Evolutionary conservation across 2,888 invertebrate genomes (phyloP).

Genomic region (Plusia festucae): DNA sequence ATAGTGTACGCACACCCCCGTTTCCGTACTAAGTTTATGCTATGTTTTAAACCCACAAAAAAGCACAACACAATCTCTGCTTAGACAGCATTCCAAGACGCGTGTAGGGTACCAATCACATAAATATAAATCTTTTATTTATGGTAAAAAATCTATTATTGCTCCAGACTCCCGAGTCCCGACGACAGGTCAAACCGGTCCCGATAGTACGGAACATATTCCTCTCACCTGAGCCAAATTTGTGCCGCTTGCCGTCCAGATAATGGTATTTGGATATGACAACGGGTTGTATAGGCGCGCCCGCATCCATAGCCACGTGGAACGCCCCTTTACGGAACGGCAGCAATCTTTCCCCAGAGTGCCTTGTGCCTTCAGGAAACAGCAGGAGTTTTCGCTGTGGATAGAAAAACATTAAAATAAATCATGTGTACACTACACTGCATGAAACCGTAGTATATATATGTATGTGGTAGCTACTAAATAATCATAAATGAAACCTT

Average conservation of each 20-base stretch:
- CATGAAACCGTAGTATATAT: too few relatives aligned
- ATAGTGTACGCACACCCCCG: neutral
- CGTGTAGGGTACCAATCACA: neutral
- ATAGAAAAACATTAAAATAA: constrained; percentile 40
- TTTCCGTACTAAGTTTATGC: neutral
- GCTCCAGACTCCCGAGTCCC: too few relatives aligned
- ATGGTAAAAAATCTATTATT: too few relatives aligned
- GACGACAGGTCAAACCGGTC: constrained; percentile 25
- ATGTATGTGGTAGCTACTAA: too few relatives aligned
- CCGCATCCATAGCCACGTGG: constrained; percentile 95
- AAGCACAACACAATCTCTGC: neutral
- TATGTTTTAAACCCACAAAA: neutral
- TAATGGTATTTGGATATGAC: constrained; percentile 95
- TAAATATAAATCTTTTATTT: too few relatives aligned
- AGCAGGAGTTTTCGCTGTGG: constrained; percentile 93
- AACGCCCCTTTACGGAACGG: constrained; percentile 99
- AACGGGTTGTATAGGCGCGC: constrained; percentile 96
- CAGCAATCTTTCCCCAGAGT: constrained; percentile 92
- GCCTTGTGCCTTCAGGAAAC: constrained; percentile 98
- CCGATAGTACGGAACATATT: constrained; percentile 20
- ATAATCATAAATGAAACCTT: too few relatives aligned
- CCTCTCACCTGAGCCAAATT: constrained; percentile 91
- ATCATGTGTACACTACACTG: too few relatives aligned
- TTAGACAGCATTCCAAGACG: neutral
- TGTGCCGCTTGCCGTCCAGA: constrained; percentile 89